phyloP scores from a whole-genome alignment of 2,888 invertebrate species.

The Hirtodrosophila alboralis region DNA sequence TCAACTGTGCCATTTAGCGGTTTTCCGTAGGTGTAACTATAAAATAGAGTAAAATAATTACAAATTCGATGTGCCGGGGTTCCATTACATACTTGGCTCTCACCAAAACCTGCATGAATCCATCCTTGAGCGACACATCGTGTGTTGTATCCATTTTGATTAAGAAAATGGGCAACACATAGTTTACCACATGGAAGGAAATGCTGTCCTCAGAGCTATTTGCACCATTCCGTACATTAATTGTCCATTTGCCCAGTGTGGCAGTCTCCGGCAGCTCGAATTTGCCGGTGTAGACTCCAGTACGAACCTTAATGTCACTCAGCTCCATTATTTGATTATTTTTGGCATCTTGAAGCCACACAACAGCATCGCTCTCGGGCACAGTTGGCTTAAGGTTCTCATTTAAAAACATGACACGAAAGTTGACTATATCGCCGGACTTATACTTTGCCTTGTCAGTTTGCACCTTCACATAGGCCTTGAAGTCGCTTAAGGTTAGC shows the following conservation, averaged over 20 bases:
- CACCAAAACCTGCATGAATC: slow-evolving; percentile 90
- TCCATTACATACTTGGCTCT: slow-evolving; percentile 74
- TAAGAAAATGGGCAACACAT: slow-evolving; percentile 96
- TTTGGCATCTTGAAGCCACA: slow-evolving; percentile 89
- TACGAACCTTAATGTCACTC: slow-evolving; percentile 85
- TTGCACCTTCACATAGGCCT: slow-evolving; percentile 89
- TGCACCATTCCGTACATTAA: slow-evolving; percentile 56
- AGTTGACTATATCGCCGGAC: slow-evolving; percentile 93
- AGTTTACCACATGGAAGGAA: slow-evolving; percentile 90
- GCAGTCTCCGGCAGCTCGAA: slow-evolving; percentile 90
- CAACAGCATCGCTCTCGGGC: slow-evolving; percentile 86
- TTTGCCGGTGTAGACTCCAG: slow-evolving; percentile 88
- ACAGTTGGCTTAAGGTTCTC: slow-evolving; percentile 89
- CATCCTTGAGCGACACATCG: slow-evolving; percentile 92
- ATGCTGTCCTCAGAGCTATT: slow-evolving; percentile 62
- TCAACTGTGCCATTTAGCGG: slow-evolving; percentile 94
- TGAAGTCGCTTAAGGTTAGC: slow-evolving; percentile 86
- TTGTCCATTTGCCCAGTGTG: slow-evolving; percentile 94
- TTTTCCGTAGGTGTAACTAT: slow-evolving; percentile 89
- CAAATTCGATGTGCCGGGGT: no score
- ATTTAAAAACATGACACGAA: slow-evolving; percentile 86
- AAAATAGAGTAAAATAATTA: background rate
- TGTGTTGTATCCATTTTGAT: slow-evolving; percentile 92
- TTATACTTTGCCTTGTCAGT: slow-evolving; percentile 96
- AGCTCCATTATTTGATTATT: slow-evolving; percentile 94